phyloP scores from a whole-genome alignment of 2,113 vertebrate genomes.

The Philantomba maxwellii region DNA sequence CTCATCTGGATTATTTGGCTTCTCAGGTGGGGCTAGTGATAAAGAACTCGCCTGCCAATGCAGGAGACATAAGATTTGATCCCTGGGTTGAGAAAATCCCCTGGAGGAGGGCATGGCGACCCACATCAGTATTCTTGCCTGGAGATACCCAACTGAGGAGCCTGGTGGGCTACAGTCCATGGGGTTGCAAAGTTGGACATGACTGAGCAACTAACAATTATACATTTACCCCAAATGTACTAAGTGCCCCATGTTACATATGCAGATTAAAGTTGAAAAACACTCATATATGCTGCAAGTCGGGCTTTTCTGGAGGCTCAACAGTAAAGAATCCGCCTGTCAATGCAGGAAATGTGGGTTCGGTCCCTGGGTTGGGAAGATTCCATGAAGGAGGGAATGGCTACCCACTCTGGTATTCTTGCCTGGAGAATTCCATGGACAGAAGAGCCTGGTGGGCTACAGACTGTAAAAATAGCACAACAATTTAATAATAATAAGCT shows the following conservation, averaged over 20 bases:
- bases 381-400: not conserved
- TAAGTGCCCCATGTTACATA: not conserved
- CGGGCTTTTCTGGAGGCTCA: not conserved
- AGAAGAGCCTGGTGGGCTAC: not conserved
- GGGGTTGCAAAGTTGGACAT: not conserved
- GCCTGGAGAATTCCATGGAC: not conserved
- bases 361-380: not conserved
- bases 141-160: not conserved
- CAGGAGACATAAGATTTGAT: not conserved
- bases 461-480: not conserved
- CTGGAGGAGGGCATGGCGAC: not conserved
- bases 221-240: not conserved
- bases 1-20: accelerated
- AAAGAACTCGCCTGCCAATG: not conserved
- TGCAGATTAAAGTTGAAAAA: not conserved
- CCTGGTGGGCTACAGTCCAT: not conserved
- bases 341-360: not conserved
- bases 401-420: not conserved
- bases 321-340: not conserved
- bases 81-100: not conserved
- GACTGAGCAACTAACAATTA: not conserved
- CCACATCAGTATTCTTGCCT: not conserved
- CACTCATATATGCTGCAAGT: not conserved
- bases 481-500: not conserved
- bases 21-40: not conserved